These are phyloP conservation scores for Proteles cristata DNA, from an alignment of 2,113 vertebrate genomes.

Conservation along the genomic window DNA sequence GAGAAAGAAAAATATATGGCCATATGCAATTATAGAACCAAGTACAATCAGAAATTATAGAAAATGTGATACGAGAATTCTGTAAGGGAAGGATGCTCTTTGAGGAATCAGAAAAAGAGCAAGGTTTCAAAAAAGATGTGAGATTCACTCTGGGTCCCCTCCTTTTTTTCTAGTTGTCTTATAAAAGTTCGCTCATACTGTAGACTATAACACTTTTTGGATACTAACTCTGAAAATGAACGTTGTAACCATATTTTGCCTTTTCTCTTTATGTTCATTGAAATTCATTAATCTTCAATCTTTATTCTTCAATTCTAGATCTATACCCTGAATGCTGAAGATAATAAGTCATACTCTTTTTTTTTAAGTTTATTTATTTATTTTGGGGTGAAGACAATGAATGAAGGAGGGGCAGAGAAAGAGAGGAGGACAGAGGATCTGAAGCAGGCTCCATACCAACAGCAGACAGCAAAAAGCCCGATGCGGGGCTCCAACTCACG, in stretches of 20 bases:
- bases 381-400: too few species aligned
- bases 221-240: neutral
- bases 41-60: neutral
- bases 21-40: neutral
- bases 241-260: neutral
- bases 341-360: neutral
- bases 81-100: neutral
- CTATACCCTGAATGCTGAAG: neutral
- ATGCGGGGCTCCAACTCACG: too few species aligned
- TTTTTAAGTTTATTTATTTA: too few species aligned
- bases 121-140: neutral
- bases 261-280: neutral
- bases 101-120: neutral
- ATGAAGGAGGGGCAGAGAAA: too few species aligned
- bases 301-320: neutral
- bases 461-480: too few species aligned
- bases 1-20: neutral
- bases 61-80: neutral
- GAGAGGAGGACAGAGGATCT: too few species aligned
- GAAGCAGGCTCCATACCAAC: too few species aligned
- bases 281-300: neutral
- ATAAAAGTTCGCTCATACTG: neutral
- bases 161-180: neutral
- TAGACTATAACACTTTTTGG: neutral
- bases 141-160: neutral